Evolutionary conservation across 30 jellyfish, hydroid and myxozoan species (phyloP).

Genomic region (Hydractinia symbiolongicarpus): DNA sequence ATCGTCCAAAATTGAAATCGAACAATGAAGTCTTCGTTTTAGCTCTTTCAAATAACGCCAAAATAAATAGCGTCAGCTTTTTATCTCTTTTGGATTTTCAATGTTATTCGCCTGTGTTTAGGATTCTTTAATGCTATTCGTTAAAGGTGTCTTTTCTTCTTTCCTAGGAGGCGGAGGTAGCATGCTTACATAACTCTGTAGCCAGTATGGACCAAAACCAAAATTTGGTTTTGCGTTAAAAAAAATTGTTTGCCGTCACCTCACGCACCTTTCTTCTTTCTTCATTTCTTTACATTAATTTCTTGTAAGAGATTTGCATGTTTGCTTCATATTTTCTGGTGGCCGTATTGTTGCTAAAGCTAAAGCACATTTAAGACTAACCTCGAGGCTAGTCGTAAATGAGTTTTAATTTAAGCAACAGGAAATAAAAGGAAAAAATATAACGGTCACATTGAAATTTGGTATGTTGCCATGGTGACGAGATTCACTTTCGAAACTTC

Average conservation of each 20-base stretch:
- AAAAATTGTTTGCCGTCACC: background rate
- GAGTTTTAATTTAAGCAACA: background rate
- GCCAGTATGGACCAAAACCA: background rate
- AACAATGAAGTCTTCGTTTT: too few species aligned
- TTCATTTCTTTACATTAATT: background rate
- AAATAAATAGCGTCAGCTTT: too few species aligned
- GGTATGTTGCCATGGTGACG: background rate
- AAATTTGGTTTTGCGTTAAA: slow-evolving; percentile 1
- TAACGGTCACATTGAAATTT: background rate
- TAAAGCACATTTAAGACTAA: background rate
- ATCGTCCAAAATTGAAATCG: too few species aligned
- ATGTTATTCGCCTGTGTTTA: too few species aligned
- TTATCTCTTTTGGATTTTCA: too few species aligned
- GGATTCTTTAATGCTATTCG: too few species aligned
- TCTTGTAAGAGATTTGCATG: background rate
- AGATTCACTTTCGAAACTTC: too few species aligned
- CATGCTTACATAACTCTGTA: too few species aligned
- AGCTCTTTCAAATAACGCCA: too few species aligned
- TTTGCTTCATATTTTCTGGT: background rate
- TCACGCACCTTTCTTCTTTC: background rate
- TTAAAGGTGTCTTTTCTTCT: too few species aligned
- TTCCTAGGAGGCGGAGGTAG: too few species aligned
- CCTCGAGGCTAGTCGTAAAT: background rate
- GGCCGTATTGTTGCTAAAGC: slow-evolving; percentile 10
- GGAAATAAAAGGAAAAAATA: background rate